A percentile compares a stretch with the other conserved stretches of the same genome.
phyloP scores from a whole-genome alignment of 2,797 vertebrate genomes.

The Emys orbicularis region DNA sequence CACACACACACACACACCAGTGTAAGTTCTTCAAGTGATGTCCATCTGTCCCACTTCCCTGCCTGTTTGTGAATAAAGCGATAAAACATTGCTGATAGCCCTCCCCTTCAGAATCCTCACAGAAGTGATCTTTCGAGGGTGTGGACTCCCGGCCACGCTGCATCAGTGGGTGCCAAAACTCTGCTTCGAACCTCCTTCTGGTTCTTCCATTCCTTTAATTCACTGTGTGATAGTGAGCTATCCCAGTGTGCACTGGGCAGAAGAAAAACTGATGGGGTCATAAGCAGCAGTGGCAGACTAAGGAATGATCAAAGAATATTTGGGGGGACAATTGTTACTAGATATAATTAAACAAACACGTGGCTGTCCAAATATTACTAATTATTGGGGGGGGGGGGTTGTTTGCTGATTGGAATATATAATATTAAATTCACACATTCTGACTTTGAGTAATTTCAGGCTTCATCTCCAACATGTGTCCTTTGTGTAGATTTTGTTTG shows the following conservation, averaged over 20 bases:
- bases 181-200: not conserved
- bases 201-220: not conserved
- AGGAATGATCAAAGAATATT: not conserved
- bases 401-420: not conserved
- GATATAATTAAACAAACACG: not conserved
- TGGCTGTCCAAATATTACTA: not conserved
- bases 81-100: not conserved
- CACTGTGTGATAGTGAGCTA: not conserved
- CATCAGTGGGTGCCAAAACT: not conserved
- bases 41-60: not conserved
- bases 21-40: not conserved
- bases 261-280: not conserved
- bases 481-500: not conserved
- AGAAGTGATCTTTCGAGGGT: not conserved
- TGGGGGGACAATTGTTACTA: not conserved
- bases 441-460: not conserved
- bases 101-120: not conserved
- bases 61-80: fast-evolving
- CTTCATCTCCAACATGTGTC: not conserved
- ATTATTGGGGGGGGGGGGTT: not conserved
- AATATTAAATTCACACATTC: not conserved
- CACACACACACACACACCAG: not conserved
- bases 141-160: not conserved
- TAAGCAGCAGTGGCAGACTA: not conserved
- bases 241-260: not conserved